Evolutionary conservation across 2,797 vertebrate genomes (phyloP), one percentile per base, ranked within the genome.

Genomic region (Crypturellus tataupa): DNA sequence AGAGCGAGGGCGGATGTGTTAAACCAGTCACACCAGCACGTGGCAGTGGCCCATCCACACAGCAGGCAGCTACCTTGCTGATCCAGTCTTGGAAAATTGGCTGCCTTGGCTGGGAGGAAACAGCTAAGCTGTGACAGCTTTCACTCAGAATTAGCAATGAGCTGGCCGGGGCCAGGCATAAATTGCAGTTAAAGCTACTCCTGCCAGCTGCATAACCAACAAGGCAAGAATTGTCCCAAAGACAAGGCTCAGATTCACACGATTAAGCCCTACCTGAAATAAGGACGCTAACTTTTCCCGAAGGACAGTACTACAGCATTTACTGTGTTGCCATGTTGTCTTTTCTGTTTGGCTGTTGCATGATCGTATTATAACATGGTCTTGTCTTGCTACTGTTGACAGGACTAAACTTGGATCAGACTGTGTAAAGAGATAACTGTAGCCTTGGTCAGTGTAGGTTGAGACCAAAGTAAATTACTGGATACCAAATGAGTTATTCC

Each of bases 121-220:
- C 75, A 90, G 68, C 82, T 85, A 91, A 93, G 90, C 87, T 94
- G 81, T 79, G 89, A 79, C 59, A 91, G 85, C 94, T 88, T 90
- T 87, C 91, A 96, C 93, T 89, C 82, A 92, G 88, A 67, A 83
- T 96, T 96, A 86, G 93, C 88, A 94, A 65, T 73, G 90, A 93
- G 86, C 86, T 95, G 86, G 75, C 80, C 76, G 86, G 86, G 86
- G 75, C 80, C 78, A 85, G 84, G 72, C 73, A 76, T 80, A 85
- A 96, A 87, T 85, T 88, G 85, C 83, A 68, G 90, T 90, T 92
- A 65, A 62, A 91, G 53, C 76, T 87, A 87, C 79, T 81, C 62
- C 72, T 91, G 92, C 90, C 81, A 89, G 90, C 67, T 95, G 80
- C 9, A 0, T 80, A 92, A 91, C 73, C 89, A 90, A 47, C 83